Evolutionary conservation across 2,888 invertebrate species (phyloP), one percentile per base, ranked within the genome.

Genomic region (Yponomeuta sedellus): DNA sequence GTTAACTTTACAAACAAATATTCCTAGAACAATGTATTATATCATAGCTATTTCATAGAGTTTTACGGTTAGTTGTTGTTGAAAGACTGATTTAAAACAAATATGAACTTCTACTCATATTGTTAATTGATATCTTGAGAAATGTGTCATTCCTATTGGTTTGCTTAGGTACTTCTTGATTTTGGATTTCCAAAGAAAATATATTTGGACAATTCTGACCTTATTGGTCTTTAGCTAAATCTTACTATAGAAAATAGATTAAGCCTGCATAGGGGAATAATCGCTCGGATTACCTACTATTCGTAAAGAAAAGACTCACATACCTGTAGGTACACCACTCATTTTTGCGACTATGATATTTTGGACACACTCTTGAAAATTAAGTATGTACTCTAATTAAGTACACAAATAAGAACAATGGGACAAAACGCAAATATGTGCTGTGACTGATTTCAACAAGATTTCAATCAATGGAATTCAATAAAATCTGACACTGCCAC

Each of bases 311-410:
- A 67, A 69, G 58, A 56, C 16, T 44, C 69, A 75, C 83, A 74
- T 76, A 85, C 88, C 88, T 80, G 87, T 83, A 77, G 84, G 87
- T 71, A 88, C 81, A 70, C 83, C 85, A 75, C 88, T 88, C 88
- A 88, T 88, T 75, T 72, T 80, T 72, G 61, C 39, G 65, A 3
- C 39, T 59, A 1, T 44, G 58, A 20, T 20, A 8, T 59, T 59
- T 22, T 19, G 58, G 20, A 52, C 44, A 52, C 44, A 16, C 44
- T 52, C 44, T 52, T 52, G 12, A 5, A 16, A 16, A 52, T 16
- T 16, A 52, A 16, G 44, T 12, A 52, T 16, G 16, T 52, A 12
- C 44, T 52, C 44, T 52, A 52, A 16, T 52, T 52, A 52, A 12
- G 12, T 34, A 34, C 12, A 52, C 16, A 52, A 52, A 52, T 16